Evolutionary conservation across 1,140 invertebrate genomes (phyloP).

Genomic region (Neodiprion pinetum): DNA sequence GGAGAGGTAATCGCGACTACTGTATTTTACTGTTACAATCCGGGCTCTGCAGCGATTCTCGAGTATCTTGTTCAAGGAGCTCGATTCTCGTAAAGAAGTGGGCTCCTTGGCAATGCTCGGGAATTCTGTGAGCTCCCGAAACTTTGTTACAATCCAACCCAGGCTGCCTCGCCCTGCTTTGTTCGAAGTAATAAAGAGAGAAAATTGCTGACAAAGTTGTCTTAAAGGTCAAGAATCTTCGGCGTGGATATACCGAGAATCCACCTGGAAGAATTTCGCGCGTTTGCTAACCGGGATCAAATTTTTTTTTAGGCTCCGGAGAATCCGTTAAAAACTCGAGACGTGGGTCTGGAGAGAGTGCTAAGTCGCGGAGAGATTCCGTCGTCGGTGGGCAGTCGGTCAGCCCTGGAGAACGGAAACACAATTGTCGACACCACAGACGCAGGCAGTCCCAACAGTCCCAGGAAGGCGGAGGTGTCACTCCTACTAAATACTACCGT

Average conservation of each 20-base stretch:
- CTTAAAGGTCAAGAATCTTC: not conserved
- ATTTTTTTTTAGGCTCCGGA: slow-evolving; percentile 44
- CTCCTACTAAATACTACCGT: slow-evolving; percentile 59
- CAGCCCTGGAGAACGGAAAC: slow-evolving; percentile 49
- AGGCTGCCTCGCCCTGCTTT: not conserved
- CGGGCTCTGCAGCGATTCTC: slow-evolving; percentile 31
- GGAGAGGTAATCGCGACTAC: slow-evolving; percentile 45
- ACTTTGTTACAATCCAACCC: not conserved
- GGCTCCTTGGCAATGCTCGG: too few species aligned
- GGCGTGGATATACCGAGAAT: not conserved
- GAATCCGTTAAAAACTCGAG: slow-evolving; percentile 56
- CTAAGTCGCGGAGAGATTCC: slow-evolving; percentile 71
- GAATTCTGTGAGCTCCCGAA: too few species aligned
- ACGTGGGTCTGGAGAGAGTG: slow-evolving; percentile 71
- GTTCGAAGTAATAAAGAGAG: not conserved
- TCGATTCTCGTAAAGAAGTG: slow-evolving; percentile 34
- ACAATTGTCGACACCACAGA: slow-evolving; percentile 57
- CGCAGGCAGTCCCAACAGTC: slow-evolving; percentile 67
- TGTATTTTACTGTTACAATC: not conserved
- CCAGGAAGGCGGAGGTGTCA: slow-evolving; percentile 64
- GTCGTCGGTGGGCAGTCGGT: slow-evolving; percentile 59
- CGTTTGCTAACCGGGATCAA: not conserved
- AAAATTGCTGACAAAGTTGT: not conserved
- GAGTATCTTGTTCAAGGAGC: slow-evolving; percentile 33
- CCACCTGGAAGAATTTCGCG: not conserved